A percentile compares a stretch with the other conserved stretches of the same genome.
Conservation (phyloP, 2,113 vertebrate species). For the Rutilus rutilus region DNA sequence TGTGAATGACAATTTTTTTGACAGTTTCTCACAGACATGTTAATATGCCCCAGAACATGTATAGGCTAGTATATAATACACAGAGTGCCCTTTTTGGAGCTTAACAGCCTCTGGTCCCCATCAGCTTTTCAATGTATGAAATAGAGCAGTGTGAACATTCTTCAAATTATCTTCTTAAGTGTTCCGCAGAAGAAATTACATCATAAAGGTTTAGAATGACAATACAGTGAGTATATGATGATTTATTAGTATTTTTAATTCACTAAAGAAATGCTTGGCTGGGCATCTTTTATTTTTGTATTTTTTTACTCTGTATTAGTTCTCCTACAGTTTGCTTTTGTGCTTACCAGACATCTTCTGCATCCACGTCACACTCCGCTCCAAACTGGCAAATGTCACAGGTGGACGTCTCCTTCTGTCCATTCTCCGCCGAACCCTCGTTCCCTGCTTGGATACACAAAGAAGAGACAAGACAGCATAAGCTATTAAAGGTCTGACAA, state of each 20-base stretch:
- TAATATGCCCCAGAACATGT: background rate
- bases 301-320: background rate
- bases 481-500: slow-evolving; percentile 10
- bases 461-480: slow-evolving; percentile 51
- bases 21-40: background rate
- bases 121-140: background rate
- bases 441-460: slow-evolving; percentile 84
- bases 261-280: background rate
- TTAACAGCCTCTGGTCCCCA: background rate
- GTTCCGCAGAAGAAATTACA: background rate
- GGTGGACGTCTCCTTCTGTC: slow-evolving; percentile 96
- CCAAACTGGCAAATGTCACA: slow-evolving; percentile 99
- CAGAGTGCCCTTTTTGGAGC: background rate
- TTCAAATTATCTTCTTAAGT: background rate
- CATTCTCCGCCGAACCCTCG: slow-evolving; percentile 95
- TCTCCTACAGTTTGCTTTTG: background rate
- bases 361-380: slow-evolving; percentile 97
- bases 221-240: background rate
- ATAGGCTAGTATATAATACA: background rate
- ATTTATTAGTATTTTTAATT: too few relatives aligned
- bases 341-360: slow-evolving; percentile 96
- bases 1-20: background rate
- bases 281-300: background rate
- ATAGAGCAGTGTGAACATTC: background rate
- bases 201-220: background rate